Evolutionary conservation across 2,113 vertebrate species (phyloP).

Genomic region (Dolichallabes microphthalmus): DNA sequence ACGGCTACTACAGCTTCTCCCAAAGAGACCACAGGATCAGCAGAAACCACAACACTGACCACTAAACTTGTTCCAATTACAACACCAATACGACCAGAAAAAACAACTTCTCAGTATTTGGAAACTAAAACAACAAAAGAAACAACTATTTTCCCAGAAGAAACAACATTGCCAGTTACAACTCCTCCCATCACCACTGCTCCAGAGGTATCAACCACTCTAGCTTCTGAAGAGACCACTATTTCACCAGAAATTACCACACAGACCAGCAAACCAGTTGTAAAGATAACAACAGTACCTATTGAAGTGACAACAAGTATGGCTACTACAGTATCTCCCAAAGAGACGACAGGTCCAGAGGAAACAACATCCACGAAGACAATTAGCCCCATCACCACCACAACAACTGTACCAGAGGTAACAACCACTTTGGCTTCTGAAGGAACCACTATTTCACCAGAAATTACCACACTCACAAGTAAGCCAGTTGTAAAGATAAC

Average conservation of each 20-base stretch:
- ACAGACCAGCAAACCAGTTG: neutral
- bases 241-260: neutral
- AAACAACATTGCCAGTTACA: no score
- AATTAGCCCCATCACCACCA: no score
- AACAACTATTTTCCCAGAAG: neutral
- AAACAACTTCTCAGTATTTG: neutral
- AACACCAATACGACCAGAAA: neutral
- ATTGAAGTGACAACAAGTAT: no score
- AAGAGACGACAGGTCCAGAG: no score
- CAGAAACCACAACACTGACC: neutral
- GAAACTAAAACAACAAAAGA: neutral
- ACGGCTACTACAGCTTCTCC: neutral
- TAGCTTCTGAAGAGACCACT: neutral
- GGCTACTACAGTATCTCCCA: no score
- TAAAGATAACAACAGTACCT: no score
- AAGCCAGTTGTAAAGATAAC: neutral
- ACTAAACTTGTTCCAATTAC: neutral
- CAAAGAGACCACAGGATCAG: constrained; percentile 1
- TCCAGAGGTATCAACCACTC: neutral
- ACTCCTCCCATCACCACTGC: no score
- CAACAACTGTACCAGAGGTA: no score
- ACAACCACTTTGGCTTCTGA: no score
- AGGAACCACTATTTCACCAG: no score
- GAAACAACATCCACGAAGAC: neutral
- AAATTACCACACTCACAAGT: no score